Base-by-base conservation (phyloP, 2,113 vertebrate genomes). In the Protobothrops mucrosquamatus region DNA sequence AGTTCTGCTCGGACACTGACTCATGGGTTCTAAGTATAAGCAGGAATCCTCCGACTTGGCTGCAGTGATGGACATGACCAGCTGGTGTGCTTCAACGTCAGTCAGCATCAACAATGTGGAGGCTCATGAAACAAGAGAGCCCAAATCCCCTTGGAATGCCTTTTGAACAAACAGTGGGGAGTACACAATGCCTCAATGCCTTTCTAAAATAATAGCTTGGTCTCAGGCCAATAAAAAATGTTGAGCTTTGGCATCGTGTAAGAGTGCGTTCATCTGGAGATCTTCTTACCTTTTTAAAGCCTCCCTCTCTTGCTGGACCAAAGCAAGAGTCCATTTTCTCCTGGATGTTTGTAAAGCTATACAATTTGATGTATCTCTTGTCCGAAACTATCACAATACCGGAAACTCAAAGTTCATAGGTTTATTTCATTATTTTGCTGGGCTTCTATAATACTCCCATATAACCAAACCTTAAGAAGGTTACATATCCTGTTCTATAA, bases 31-130 rank as follows among this genome's bases (percentile, higher is more conserved):
- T 98, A 97, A 98, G 98, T 98, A 98, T 97, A 98, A 98, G 97
- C 97, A 97, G 98, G 98, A 98, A 98, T 98, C 98, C 96, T 98
- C 97, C 96, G 97, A 97, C 97, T 96, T 97, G 94, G 95, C 64
- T 29, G 95, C 39, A 7, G 87, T 98, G 99, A 99, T 96, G 95
- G 99, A 99, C 98, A 0, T 59, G 91, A 92, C 97, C 99, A 99
- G 98, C 98, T 99, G 99, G 95, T 97, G 87, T 87, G 52, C 97
- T 98, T 98, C 98, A 96, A 97, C 97, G 97, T 98, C 92, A 94
- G 95, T 97, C 97, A 97, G 97, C 93, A 96, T 92, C 97, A 97
- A 97, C 52, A 98, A 96, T 7, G 94, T 96, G 97, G 96, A 54
- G 96, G 96, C 96, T 98, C 96, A 56, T 97, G 98, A 97, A 98